Conservation (phyloP, 2,113 vertebrate species). For the Pristiophorus japonicus region DNA sequence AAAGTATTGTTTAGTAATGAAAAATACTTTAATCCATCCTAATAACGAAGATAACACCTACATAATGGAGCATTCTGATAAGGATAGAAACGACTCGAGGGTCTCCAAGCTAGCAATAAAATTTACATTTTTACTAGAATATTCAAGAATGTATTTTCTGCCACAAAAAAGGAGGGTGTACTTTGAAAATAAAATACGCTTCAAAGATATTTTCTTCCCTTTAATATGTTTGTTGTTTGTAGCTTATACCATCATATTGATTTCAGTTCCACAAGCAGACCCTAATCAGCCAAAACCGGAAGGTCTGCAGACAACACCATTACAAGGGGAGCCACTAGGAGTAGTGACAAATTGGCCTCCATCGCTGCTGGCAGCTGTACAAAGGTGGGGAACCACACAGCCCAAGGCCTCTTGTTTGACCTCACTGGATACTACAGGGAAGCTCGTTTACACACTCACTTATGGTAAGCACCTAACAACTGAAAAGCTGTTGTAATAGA, state of each 20-base stretch:
- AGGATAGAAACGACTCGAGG: background rate
- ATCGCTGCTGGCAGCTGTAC: slow-evolving; percentile 73
- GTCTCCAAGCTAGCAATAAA: background rate
- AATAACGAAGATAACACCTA: background rate
- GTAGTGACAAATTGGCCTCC: slow-evolving; percentile 68
- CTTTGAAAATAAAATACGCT: background rate
- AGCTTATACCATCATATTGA: background rate
- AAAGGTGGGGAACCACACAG: slow-evolving; percentile 79
- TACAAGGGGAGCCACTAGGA: slow-evolving; percentile 71
- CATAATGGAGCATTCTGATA: background rate
- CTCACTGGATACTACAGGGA: slow-evolving; percentile 77
- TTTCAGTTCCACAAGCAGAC: slow-evolving; percentile 81
- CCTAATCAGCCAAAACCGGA: slow-evolving; percentile 89
- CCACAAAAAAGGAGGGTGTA: background rate
- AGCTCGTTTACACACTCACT: slow-evolving; percentile 79
- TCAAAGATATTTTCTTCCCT: background rate
- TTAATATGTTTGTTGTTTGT: background rate
- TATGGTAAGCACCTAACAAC: slow-evolving; percentile 62
- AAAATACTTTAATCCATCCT: background rate
- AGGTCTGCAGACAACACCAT: slow-evolving; percentile 68
- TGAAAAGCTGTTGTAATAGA: no score
- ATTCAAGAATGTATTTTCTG: background rate
- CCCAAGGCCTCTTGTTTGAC: slow-evolving; percentile 85
- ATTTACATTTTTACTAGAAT: background rate
- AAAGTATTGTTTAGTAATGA: background rate